Evolutionary conservation across 2,113 vertebrate species (phyloP).

Genomic region (Suncus etruscus): DNA sequence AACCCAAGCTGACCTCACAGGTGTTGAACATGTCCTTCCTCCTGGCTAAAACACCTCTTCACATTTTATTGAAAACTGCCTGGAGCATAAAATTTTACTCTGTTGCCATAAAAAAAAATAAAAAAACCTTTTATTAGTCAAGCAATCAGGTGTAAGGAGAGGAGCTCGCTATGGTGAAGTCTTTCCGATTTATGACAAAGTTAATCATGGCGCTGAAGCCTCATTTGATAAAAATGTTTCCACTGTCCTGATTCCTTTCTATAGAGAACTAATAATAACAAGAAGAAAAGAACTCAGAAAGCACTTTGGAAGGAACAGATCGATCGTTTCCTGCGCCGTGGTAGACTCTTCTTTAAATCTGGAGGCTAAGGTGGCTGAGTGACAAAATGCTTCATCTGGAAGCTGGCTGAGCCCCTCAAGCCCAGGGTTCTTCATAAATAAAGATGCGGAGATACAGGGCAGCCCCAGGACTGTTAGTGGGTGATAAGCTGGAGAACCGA

Average conservation of each 20-base stretch:
- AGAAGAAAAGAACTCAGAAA: conserved; percentile 50
- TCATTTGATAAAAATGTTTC: conserved; percentile 74
- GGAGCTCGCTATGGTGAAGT: conserved; percentile 43
- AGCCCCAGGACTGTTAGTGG: rapidly evolving
- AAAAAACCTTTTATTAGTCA: conserved; percentile 72
- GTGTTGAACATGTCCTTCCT: conserved; percentile 12
- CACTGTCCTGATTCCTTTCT: conserved; percentile 59
- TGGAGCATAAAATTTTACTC: conserved; percentile 73
- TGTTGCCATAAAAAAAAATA: conserved; percentile 76
- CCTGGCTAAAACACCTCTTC: conserved; percentile 59
- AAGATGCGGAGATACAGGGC: not conserved
- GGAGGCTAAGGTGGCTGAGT: not conserved
- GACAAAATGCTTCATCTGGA: not conserved
- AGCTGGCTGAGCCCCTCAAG: not conserved
- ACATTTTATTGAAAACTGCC: conserved; percentile 65
- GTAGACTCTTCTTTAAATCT: not conserved
- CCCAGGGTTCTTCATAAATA: not conserved
- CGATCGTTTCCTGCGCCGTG: conserved; percentile 4
- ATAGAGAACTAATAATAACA: conserved; percentile 37
- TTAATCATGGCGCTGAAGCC: conserved; percentile 74
- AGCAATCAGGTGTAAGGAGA: conserved; percentile 74
- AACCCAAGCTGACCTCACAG: not conserved
- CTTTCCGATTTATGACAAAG: conserved; percentile 70
- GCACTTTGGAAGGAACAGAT: not conserved
- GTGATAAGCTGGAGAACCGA: conserved; percentile 34